Conservation (phyloP, 2,888 invertebrate genomes). For the Melitaea athalia region DNA sequence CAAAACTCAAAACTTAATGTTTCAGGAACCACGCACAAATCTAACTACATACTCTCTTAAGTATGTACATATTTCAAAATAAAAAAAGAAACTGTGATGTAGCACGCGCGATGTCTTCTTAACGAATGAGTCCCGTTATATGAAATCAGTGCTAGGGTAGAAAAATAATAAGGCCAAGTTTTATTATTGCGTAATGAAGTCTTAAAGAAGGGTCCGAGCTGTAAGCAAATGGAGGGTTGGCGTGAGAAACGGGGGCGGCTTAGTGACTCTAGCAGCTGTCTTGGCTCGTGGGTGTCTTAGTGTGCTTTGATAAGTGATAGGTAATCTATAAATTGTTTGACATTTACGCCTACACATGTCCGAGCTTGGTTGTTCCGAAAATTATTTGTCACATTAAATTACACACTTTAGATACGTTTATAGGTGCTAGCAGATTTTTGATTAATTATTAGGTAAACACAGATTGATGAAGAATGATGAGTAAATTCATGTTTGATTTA, state of each 20-base stretch:
- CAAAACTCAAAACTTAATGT: conserved; percentile 10
- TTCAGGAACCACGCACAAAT: conserved; percentile 1
- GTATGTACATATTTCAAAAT: conserved; percentile 10
- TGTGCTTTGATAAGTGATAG: conserved; percentile 31
- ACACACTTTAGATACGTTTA: background rate
- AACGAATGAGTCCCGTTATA: conserved; percentile 59
- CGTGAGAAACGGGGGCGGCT: conserved; percentile 64
- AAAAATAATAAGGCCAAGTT: conserved; percentile 53
- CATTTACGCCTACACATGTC: conserved; percentile 36
- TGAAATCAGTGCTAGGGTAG: conserved; percentile 58
- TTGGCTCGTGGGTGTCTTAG: conserved; percentile 43
- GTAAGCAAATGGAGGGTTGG: conserved; percentile 55
- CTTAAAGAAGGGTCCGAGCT: conserved; percentile 54
- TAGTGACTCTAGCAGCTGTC: conserved; percentile 46
- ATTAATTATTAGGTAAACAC: background rate
- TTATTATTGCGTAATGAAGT: conserved; percentile 53
- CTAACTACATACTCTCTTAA: background rate
- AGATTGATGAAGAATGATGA: background rate
- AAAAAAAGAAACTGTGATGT: conserved; percentile 38
- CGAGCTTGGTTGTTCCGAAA: conserved; percentile 28
- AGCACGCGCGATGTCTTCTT: conserved; percentile 47
- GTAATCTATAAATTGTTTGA: conserved; percentile 18
- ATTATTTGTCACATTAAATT: conserved; percentile 5
- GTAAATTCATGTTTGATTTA: no score
- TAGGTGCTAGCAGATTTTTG: background rate